Percentiles rank a stretch among this genome's conserved stretches.
phyloP scores from a whole-genome alignment of 2,797 vertebrate genomes.

The Lagodon rhomboides region DNA sequence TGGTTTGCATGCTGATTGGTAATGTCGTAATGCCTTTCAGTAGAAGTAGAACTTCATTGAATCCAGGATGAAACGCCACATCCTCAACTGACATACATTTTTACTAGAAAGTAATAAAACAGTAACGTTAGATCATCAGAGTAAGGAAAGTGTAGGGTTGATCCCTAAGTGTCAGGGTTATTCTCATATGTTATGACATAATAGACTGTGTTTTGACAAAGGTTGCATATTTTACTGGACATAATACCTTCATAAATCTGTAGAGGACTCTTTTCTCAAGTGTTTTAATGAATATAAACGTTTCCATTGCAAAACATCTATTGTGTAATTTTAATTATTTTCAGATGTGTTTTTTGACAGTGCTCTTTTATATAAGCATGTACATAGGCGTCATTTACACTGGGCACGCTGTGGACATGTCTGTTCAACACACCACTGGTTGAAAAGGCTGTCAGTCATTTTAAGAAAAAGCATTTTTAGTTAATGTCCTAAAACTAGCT shows the following conservation, averaged over 20 bases:
- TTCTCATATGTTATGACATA: not conserved
- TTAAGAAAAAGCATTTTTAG: too few species aligned
- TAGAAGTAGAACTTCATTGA: not conserved
- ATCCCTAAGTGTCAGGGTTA: not conserved
- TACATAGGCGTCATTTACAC: too few species aligned
- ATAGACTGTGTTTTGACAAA: not conserved
- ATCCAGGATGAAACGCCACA: not conserved
- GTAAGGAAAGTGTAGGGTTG: not conserved
- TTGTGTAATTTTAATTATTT: not conserved
- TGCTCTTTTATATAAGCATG: too few species aligned
- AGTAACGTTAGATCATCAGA: not conserved
- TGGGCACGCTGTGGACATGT: too few species aligned
- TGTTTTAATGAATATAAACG: not conserved
- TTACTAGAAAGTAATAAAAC: not conserved
- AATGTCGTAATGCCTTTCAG: not conserved
- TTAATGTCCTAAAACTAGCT: too few species aligned
- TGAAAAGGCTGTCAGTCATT: too few species aligned
- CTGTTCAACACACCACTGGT: too few species aligned
- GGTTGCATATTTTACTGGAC: not conserved
- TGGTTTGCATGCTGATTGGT: accelerated
- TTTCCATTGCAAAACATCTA: not conserved
- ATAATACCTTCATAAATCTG: not conserved
- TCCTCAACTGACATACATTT: not conserved
- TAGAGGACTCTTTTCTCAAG: not conserved
- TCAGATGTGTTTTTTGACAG: not conserved